These are phyloP conservation scores for Bombus confusus DNA, from an alignment of 1,140 invertebrate genomes.

Conservation along the genomic window DNA sequence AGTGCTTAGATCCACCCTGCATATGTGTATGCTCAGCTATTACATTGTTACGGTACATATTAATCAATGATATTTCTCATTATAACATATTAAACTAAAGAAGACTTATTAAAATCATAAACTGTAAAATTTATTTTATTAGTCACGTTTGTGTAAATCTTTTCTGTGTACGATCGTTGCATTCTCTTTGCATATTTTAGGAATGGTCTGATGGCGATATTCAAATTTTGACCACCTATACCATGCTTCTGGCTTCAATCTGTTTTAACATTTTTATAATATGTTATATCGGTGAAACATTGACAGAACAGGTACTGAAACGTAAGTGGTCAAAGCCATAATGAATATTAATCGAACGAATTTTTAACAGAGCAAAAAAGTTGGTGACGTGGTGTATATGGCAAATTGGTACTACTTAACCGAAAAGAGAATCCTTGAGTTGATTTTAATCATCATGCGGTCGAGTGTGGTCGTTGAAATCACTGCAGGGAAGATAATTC, in stretches of 20 bases:
- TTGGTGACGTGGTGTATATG: constrained; percentile 64
- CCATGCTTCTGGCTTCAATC: constrained; percentile 47
- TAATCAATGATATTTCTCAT: background rate
- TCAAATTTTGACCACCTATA: constrained; percentile 34
- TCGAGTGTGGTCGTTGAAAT: constrained; percentile 60
- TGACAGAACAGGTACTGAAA: constrained; percentile 63
- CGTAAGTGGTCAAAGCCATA: too few relatives aligned
- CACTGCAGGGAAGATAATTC: constrained; percentile 66
- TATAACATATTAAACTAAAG: background rate
- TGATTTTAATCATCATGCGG: constrained; percentile 65
- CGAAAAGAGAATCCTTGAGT: constrained; percentile 43
- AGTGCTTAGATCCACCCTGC: constrained; percentile 60
- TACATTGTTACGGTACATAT: constrained; percentile 66
- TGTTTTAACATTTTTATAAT: constrained; percentile 69
- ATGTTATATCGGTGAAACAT: constrained; percentile 70
- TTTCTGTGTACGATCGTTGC: too few relatives aligned
- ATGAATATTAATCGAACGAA: background rate
- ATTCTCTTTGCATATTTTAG: constrained; percentile 42
- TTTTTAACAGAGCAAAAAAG: background rate
- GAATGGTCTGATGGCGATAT: constrained; percentile 55
- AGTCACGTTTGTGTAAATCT: too few relatives aligned
- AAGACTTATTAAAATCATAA: background rate
- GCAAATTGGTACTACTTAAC: constrained; percentile 68
- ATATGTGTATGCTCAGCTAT: constrained; percentile 69
- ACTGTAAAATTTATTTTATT: too few relatives aligned